Conservation (phyloP, 23 tunicate genomes). For the Halocynthia roretzi region DNA sequence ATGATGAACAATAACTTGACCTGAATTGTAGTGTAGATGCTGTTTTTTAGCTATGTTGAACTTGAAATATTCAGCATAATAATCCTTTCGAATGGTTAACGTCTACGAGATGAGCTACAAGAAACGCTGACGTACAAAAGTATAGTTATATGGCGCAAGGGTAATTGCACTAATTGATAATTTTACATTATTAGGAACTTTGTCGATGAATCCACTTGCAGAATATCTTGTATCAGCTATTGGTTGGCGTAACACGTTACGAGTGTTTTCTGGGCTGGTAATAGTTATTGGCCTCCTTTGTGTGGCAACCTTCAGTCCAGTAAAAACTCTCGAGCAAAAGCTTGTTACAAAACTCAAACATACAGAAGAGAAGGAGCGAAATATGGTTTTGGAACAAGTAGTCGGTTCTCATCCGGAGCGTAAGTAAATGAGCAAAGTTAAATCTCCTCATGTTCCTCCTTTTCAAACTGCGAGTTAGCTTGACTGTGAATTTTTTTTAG, state of each 20-base stretch:
- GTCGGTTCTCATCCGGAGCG: slow-evolving; percentile 13
- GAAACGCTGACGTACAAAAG: neutral
- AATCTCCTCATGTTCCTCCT: neutral
- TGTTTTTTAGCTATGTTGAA: no score
- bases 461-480: no score
- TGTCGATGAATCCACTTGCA: slow-evolving; percentile 57
- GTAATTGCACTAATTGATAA: neutral
- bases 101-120: neutral
- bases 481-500: slow-evolving; percentile 11
- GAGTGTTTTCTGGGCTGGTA: slow-evolving; percentile 39
- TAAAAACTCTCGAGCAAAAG: slow-evolving; percentile 66
- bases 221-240: slow-evolving; percentile 20
- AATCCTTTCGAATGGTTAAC: no score
- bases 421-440: neutral
- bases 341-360: slow-evolving; percentile 34
- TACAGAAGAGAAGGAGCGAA: neutral
- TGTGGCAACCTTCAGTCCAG: slow-evolving; percentile 55
- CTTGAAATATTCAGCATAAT: no score
- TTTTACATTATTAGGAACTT: slow-evolving; percentile 34
- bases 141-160: neutral
- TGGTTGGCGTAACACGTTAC: slow-evolving; percentile 69
- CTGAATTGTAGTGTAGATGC: no score
- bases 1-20: no score
- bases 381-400: slow-evolving; percentile 9
- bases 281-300: slow-evolving; percentile 63